Evolutionary conservation across 2,888 invertebrate species (phyloP).

Genomic region (Sesia bembeciformis): DNA sequence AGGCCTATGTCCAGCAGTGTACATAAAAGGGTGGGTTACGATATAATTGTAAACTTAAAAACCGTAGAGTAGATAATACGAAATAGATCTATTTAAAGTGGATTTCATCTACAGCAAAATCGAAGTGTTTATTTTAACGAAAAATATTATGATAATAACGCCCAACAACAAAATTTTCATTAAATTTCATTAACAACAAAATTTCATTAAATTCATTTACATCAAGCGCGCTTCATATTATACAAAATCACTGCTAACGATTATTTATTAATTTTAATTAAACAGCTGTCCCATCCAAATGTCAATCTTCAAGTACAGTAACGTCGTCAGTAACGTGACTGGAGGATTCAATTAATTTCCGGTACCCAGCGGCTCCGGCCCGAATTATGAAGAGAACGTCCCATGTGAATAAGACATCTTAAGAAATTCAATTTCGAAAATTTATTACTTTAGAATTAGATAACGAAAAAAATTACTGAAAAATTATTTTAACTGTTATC

Average conservation of each 20-base stretch:
- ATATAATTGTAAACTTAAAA: no score
- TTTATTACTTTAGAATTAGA: background rate
- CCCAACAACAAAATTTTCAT: no score
- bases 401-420: conserved; percentile 4
- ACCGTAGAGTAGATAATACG: no score
- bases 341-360: conserved; percentile 46
- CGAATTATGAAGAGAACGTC: conserved; percentile 16
- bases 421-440: conserved; percentile 6
- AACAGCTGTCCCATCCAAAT: conserved; percentile 22
- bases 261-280: conserved; percentile 38
- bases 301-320: conserved; percentile 36
- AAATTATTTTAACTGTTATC: no score
- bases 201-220: background rate
- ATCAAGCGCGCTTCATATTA: background rate
- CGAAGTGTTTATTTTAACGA: no score
- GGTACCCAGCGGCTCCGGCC: conserved; percentile 20
- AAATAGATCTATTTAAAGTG: no score
- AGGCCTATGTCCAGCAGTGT: no score
- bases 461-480: no score
- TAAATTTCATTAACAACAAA: no score
- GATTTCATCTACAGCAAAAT: no score
- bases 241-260: background rate
- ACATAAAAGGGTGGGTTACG: no score
- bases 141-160: no score
- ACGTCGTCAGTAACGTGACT: conserved; percentile 34